Evolutionary conservation across 2,888 invertebrate species (phyloP).

Genomic region (Drosophila nr. fundita): DNA sequence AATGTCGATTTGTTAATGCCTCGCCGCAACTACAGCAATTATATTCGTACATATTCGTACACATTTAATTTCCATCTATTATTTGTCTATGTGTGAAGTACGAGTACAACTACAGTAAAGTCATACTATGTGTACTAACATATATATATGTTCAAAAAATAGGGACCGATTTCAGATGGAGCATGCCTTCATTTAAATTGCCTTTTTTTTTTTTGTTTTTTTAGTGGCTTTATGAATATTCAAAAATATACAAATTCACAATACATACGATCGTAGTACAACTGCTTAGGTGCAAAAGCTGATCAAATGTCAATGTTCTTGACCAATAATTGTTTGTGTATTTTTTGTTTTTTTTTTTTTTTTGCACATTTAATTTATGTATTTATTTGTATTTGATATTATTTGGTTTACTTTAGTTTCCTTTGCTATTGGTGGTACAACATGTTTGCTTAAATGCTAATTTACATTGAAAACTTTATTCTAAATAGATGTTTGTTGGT

Average conservation of each 20-base stretch:
- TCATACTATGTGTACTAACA: conserved; percentile 4
- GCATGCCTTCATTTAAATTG: conserved; percentile 27
- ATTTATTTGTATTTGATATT: conserved; percentile 31
- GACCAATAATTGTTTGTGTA: neutral
- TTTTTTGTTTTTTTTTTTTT: neutral
- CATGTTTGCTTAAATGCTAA: conserved; percentile 65
- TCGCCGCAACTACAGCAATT: conserved; percentile 11
- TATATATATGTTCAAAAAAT: conserved; percentile 6
- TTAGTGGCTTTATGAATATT: conserved; percentile 21
- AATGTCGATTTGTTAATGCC: conserved; percentile 10
- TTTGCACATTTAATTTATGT: conserved; percentile 36
- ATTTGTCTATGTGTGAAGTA: conserved; percentile 21
- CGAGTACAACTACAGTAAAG: conserved; percentile 38
- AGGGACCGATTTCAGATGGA: neutral
- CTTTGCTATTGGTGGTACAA: conserved; percentile 77
- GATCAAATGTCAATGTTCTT: conserved; percentile 29
- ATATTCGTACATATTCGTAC: conserved; percentile 8
- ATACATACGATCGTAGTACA: conserved; percentile 18
- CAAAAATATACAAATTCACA: conserved; percentile 37
- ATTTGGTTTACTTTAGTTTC: conserved; percentile 34
- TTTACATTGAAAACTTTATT: conserved; percentile 57
- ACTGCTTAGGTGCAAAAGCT: conserved; percentile 44
- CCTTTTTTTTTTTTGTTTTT: neutral
- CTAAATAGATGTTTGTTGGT: conserved; percentile 60
- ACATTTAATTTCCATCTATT: conserved; percentile 27